Base-by-base conservation (phyloP, 2,113 vertebrate genomes). In the Seriola rivoliana region DNA sequence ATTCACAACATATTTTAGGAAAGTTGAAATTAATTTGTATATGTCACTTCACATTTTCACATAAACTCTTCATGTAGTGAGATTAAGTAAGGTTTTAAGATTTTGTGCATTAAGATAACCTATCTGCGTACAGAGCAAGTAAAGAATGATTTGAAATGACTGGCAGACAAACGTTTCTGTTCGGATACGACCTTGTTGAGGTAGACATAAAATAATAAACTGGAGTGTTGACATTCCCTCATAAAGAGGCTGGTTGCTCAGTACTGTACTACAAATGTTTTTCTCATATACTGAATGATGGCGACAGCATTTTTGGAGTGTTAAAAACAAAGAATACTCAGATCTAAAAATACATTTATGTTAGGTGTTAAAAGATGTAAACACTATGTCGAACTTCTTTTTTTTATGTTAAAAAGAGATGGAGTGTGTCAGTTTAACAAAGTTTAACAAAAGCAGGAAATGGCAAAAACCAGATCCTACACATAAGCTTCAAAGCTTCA, bases 201-300 rank as follows among this genome's bases (percentile, higher is more conserved):
- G 91, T 90, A 93, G 89, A 75, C 67, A 40, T 66, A 60, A 78
- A 72, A 69, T 36, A 36, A 78, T 36, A 32, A 16, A 68, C 34
- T 42, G 63, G 58, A 88, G 67, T 82, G 69, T 78, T 54, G 4
- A 75, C 14, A 48, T 52, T 46, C 50, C 17, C 25, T 78, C n/a
- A 10, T 8, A 25, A 71, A 82, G 36, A 65, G 34, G 38, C 36
- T 46, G 17, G 10, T 40, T 68, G 21, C 23, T 82, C 12, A 70
- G 19, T 57, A 75, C 34, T 60, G 29, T 71, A n/a, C 42, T 46
- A 4, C 19, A 36, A 7, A 12, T 5, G 14, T 40, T 12, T 59
- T 34, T 40, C 25, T 42, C 32, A 46, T 10, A 52, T 4, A 65
- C 0, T 57, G 25, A 8, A 14, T 4, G 23, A 5, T 62, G 40